phyloP scores from a whole-genome alignment of 1,140 invertebrate species.

The Coptotermes formosanus region DNA sequence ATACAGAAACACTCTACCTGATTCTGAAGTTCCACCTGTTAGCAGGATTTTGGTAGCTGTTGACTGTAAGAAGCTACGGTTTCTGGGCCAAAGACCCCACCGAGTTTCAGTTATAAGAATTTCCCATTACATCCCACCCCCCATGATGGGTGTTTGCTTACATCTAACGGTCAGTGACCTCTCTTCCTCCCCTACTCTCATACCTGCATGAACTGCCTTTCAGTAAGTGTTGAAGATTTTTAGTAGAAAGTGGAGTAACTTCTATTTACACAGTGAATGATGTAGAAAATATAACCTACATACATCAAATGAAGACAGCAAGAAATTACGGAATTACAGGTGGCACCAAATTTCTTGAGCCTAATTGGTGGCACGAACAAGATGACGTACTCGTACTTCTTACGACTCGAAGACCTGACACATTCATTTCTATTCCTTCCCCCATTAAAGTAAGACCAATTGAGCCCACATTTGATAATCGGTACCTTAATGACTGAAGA shows the following conservation, averaged over 20 bases:
- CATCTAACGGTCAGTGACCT: constrained; percentile 17
- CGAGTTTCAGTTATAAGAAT: constrained; percentile 18
- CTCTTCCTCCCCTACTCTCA: constrained; percentile 2
- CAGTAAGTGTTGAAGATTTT: not conserved
- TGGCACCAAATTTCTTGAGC: no score
- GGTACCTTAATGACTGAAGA: no score
- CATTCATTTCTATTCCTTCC: no score
- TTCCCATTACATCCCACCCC: constrained; percentile 7
- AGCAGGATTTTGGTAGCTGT: not conserved
- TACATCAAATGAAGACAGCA: not conserved
- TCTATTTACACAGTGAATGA: not conserved
- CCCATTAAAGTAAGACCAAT: no score
- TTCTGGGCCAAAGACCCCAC: constrained; percentile 4
- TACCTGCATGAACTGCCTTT: constrained; percentile 6
- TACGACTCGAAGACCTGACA: no score
- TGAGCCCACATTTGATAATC: no score
- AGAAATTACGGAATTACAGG: not conserved
- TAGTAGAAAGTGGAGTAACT: constrained; percentile 16
- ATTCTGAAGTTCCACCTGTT: not conserved
- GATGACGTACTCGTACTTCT: no score
- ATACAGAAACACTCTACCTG: not conserved
- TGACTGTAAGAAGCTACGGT: not conserved
- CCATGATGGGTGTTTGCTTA: not conserved
- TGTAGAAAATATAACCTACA: constrained; percentile 13
- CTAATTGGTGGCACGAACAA: no score